Base-by-base conservation (phyloP, 2,797 vertebrate genomes). In the Thunnus albacares region DNA sequence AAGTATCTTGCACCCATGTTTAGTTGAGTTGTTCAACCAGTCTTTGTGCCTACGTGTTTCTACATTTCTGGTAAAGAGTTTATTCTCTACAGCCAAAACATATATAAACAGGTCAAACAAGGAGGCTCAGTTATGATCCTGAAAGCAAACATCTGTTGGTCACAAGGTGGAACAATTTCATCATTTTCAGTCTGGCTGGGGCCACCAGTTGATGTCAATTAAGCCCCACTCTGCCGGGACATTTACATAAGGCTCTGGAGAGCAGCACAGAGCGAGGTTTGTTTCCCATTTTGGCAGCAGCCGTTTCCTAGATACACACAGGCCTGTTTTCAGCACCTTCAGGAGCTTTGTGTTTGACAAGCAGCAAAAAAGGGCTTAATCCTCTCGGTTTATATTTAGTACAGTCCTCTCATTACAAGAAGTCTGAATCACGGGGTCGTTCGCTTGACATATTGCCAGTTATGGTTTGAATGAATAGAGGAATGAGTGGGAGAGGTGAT, bases 241-340 rank as follows among this genome's bases (percentile, higher is more conserved):
- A 85, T 91, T 93, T 93, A 92, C 88, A 89, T 92, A 92, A 93
- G 91, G 72, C 77, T 81, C 79, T 77, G 82, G 81, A 83, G 86
- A 87, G 87, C 84, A 87, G 85, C 82, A 94, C 91, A 93, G 89
- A 89, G 86, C 56, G 2, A 6, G 56, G 89, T 78, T 90, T 94
- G 92, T 94, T 90, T 94, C 89, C 84, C 77, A 58, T 79, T 90
- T 90, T 93, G 90, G 93, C 94, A 88, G 74, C 69, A 17, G 74
- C 73, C 51, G 91, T 94, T 92, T 91, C 94, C 91, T 92, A 93
- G 92, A 90, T 81, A 93, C 92, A 87, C 90, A 87, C 86, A 78
- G 85, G 88, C 82, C 87, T 88, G 81, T 90, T 92, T 93, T 89
- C 89, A 88, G 84, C 87, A 93, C 92, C 92, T 93, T 90, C 82